phyloP scores from a whole-genome alignment of 1,140 invertebrate species.

The Drosophila tristis region DNA sequence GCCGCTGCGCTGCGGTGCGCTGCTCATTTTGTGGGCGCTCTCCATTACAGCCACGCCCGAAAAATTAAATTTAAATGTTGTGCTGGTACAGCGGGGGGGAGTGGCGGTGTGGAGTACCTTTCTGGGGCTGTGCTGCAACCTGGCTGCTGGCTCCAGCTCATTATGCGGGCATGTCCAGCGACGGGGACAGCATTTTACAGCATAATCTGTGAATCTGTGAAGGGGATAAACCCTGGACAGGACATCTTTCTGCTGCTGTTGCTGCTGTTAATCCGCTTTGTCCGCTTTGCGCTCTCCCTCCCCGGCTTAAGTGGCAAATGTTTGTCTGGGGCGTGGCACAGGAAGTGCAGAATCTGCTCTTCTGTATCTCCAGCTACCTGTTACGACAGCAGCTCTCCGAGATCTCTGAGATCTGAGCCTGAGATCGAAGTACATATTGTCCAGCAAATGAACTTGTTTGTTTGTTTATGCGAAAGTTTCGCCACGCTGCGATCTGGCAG shows the following conservation, averaged over 20 bases:
- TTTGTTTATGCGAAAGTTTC: conserved; percentile 58
- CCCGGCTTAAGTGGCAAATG: conserved; percentile 64
- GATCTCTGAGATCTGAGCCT: background rate
- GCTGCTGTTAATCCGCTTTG: conserved; percentile 62
- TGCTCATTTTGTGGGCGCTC: conserved; percentile 30
- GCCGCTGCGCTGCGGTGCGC: conserved; percentile 28
- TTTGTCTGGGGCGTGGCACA: conserved; percentile 72
- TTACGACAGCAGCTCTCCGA: background rate
- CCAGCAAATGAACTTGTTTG: conserved; percentile 68
- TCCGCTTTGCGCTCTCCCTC: background rate
- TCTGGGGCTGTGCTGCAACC: conserved; percentile 19
- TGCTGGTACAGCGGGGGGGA: background rate
- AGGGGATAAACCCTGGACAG: background rate
- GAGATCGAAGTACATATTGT: background rate
- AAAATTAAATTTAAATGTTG: conserved; percentile 50
- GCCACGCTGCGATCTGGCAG: conserved; percentile 12
- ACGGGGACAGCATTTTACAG: conserved; percentile 68
- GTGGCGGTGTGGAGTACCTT: background rate
- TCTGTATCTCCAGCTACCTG: conserved; percentile 21
- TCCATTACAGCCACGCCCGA: conserved; percentile 71
- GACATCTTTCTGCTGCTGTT: conserved; percentile 18
- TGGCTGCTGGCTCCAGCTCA: conserved; percentile 2
- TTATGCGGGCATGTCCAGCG: background rate
- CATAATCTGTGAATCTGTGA: conserved; percentile 65
- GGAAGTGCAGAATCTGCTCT: conserved; percentile 55